phyloP scores from a whole-genome alignment of 1,140 invertebrate genomes.

The Neodiprion virginianus region DNA sequence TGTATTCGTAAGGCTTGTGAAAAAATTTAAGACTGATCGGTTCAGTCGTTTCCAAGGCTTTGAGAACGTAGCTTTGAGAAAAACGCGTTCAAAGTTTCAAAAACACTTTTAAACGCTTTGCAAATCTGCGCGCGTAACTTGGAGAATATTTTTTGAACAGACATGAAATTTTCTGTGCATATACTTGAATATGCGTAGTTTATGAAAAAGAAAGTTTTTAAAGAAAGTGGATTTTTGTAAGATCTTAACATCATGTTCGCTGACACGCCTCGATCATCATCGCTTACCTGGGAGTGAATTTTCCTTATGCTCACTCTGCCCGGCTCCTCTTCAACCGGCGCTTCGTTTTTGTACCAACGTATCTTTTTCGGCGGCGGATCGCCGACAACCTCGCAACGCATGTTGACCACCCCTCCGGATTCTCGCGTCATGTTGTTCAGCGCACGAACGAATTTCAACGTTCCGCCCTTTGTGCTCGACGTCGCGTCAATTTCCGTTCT shows the following conservation, averaged over 20 bases:
- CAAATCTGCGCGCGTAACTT: too few relatives aligned
- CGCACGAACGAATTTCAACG: constrained; percentile 53
- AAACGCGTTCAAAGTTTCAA: too few relatives aligned
- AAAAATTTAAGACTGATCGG: too few relatives aligned
- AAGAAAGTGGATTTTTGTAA: neutral
- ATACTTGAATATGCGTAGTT: too few relatives aligned
- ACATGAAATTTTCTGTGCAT: too few relatives aligned
- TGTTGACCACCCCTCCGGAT: constrained; percentile 66
- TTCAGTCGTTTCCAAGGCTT: too few relatives aligned
- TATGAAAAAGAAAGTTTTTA: neutral
- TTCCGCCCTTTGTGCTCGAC: constrained; percentile 43
- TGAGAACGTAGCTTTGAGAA: too few relatives aligned
- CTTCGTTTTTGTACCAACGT: constrained; percentile 74
- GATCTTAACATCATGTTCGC: too few relatives aligned
- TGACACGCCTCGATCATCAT: constrained; percentile 10
- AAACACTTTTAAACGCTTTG: too few relatives aligned
- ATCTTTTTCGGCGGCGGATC: constrained; percentile 67
- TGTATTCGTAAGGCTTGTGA: too few relatives aligned
- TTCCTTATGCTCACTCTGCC: constrained; percentile 63
- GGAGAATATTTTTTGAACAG: too few relatives aligned
- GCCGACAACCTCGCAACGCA: constrained; percentile 74
- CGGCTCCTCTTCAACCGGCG: constrained; percentile 63
- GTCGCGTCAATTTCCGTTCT: constrained; percentile 41
- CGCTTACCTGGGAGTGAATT: constrained; percentile 42
- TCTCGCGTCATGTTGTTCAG: constrained; percentile 71